phyloP scores from a whole-genome alignment of 2,888 invertebrate genomes.

The Hypselothyrea guttata region DNA sequence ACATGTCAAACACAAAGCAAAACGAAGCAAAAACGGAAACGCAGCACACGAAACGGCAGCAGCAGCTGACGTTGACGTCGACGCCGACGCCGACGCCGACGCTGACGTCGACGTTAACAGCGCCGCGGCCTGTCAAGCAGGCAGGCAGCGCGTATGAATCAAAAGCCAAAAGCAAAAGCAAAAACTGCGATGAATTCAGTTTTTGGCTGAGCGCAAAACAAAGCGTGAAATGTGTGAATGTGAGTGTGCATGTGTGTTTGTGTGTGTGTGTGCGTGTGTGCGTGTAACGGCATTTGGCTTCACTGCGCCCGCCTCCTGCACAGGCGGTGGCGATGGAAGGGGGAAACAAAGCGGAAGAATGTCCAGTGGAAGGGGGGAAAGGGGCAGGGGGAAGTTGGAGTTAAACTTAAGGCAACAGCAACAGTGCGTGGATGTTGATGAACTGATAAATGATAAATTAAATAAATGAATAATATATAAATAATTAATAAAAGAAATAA shows the following conservation, averaged over 20 bases:
- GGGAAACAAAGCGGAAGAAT: slow-evolving; percentile 25
- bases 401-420: background rate
- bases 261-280: slow-evolving; percentile 15
- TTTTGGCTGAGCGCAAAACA: slow-evolving; percentile 29
- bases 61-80: slow-evolving; percentile 5
- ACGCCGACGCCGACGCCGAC: slow-evolving; percentile 2
- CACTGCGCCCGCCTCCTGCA: slow-evolving; percentile 35
- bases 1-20: slow-evolving; percentile 64
- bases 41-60: slow-evolving; percentile 44
- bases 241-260: slow-evolving; percentile 4
- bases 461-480: too few species aligned
- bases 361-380: background rate
- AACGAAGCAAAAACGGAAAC: slow-evolving; percentile 56
- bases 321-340: slow-evolving; percentile 17
- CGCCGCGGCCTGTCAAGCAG: slow-evolving; percentile 3
- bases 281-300: slow-evolving; percentile 49
- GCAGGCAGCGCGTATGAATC: slow-evolving; percentile 44
- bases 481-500: too few species aligned
- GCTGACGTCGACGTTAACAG: slow-evolving; percentile 1
- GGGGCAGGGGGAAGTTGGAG: background rate
- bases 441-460: too few species aligned
- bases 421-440: too few species aligned
- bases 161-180: slow-evolving; percentile 66
- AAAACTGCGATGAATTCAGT: slow-evolving; percentile 67
- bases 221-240: slow-evolving; percentile 17